Conservation (phyloP, 2,797 vertebrate genomes). For the Malacoctenus gilli region DNA sequence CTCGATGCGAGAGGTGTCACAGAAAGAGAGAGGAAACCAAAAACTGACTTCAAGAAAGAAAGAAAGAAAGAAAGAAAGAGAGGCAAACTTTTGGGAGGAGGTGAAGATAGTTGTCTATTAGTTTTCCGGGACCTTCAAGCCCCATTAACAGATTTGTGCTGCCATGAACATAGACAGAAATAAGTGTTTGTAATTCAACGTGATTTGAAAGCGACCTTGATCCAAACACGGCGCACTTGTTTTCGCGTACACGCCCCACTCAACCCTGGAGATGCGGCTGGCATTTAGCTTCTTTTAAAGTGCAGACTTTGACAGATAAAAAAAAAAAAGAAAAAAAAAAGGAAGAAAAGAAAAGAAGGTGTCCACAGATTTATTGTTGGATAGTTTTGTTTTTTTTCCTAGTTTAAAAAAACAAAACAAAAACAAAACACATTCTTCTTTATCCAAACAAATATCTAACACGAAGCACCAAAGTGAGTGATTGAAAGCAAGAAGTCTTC, state of each 20-base stretch:
- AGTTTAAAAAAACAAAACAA: no score
- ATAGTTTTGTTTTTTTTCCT: no score
- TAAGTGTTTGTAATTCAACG: constrained; percentile 34
- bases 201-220: constrained; percentile 36
- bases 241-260: constrained; percentile 33
- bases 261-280: constrained; percentile 40
- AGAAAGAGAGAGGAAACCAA: constrained; percentile 21
- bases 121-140: constrained; percentile 17
- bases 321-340: constrained; percentile 56
- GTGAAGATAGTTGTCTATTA: constrained; percentile 43
- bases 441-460: no score
- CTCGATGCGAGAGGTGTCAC: constrained; percentile 44
- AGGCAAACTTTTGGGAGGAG: constrained; percentile 30
- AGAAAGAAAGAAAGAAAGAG: no score
- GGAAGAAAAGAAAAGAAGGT: constrained; percentile 49
- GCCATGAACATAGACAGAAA: constrained; percentile 25
- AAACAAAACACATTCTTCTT: no score
- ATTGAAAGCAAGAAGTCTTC: no score
- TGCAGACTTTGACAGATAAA: constrained; percentile 31
- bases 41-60: no score
- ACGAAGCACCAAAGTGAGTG: no score
- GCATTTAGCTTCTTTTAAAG: constrained; percentile 34
- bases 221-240: constrained; percentile 38
- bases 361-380: neutral
- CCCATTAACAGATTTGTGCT: constrained; percentile 24